phyloP scores from a whole-genome alignment of 2,888 invertebrate species.

The Homarus gammarus region DNA sequence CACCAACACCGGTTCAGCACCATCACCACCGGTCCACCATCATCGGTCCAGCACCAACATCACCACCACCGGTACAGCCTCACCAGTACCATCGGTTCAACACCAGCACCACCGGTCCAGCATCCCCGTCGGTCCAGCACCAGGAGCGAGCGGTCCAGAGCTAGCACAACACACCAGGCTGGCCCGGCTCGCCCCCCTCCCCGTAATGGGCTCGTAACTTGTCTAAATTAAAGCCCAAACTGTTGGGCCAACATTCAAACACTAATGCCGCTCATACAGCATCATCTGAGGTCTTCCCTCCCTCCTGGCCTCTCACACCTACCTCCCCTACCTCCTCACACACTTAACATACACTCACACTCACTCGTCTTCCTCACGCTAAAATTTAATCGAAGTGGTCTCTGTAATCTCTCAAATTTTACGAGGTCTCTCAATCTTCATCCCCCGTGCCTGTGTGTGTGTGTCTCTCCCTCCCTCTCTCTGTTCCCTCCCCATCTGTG shows the following conservation, averaged over 20 bases:
- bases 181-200: conserved; percentile 2
- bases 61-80: background rate
- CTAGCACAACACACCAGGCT: background rate
- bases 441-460: background rate
- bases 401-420: too few relatives aligned
- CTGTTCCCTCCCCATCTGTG: background rate
- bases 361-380: conserved; percentile 28
- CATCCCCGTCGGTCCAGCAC: background rate
- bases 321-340: background rate
- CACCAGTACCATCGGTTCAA: background rate
- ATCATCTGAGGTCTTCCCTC: conserved; percentile 40
- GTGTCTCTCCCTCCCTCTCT: background rate
- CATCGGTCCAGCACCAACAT: background rate
- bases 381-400: too few relatives aligned
- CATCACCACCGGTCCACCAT: background rate
- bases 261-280: conserved; percentile 52
- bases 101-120: background rate
- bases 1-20: background rate
- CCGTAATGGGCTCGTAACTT: conserved; percentile 66
- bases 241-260: conserved; percentile 63
- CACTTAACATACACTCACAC: background rate
- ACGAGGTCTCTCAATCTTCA: too few relatives aligned
- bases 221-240: conserved; percentile 62
- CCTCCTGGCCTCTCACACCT: too few relatives aligned
- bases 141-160: background rate